A percentile compares a stretch with the other conserved stretches of the same genome.
Conservation (phyloP, 64 coral and sea anemone genomes). For the Dendronephthya gigantea region DNA sequence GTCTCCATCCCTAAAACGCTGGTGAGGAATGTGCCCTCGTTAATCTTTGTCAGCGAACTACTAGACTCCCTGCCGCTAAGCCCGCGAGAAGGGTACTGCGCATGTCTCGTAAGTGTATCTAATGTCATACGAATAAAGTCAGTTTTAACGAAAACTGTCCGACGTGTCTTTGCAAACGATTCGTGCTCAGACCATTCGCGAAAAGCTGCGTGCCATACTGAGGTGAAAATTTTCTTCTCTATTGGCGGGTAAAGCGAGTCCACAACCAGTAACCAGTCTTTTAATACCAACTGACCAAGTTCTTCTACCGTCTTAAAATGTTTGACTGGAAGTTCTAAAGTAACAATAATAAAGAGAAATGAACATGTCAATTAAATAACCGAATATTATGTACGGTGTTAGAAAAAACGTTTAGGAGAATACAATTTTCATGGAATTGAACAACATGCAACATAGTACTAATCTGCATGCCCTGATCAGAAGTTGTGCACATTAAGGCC, state of each 20-base stretch:
- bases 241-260: slow-evolving; percentile 71
- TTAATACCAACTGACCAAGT: slow-evolving; percentile 58
- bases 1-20: slow-evolving; percentile 61
- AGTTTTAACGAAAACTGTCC: slow-evolving; percentile 12
- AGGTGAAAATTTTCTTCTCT: slow-evolving; percentile 37
- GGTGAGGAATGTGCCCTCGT: slow-evolving; percentile 70
- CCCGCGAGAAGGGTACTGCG: slow-evolving; percentile 52
- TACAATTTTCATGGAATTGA: too few species aligned
- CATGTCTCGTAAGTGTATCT: slow-evolving; percentile 21
- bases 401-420: too few species aligned
- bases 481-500: too few species aligned
- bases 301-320: slow-evolving; percentile 60
- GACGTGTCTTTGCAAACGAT: slow-evolving; percentile 49
- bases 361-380: too few species aligned
- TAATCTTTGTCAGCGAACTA: slow-evolving; percentile 38
- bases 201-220: slow-evolving; percentile 39
- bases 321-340: slow-evolving; percentile 65
- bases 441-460: too few species aligned
- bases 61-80: slow-evolving; percentile 44
- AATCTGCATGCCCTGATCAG: too few species aligned
- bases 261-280: slow-evolving; percentile 62
- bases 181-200: slow-evolving; percentile 73
- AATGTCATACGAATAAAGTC: neutral
- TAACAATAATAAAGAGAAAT: neutral
- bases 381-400: too few species aligned